Evolutionary conservation across 1,140 invertebrate genomes (phyloP).

Genomic region (Gonioctena quinquepunctata): DNA sequence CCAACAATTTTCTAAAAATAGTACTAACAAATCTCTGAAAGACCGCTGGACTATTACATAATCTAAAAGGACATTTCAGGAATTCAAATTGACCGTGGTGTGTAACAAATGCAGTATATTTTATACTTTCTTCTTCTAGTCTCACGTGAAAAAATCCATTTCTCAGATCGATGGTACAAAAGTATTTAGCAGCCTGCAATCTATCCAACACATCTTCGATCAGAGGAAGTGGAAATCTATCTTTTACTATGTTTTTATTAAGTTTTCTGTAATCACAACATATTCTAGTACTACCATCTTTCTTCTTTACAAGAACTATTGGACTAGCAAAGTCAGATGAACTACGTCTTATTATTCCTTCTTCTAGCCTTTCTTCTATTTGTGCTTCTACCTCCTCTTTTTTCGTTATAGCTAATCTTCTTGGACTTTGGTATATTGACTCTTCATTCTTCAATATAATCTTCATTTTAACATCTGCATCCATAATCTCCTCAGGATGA

Average conservation of each 20-base stretch:
- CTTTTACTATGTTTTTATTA: constrained; percentile 51
- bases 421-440: constrained; percentile 30
- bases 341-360: constrained; percentile 39
- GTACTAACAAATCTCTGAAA: constrained; percentile 34
- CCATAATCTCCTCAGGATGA: not conserved
- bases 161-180: constrained; percentile 44
- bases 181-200: constrained; percentile 31
- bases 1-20: constrained; percentile 40
- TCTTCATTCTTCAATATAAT: constrained; percentile 27
- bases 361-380: constrained; percentile 29
- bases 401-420: constrained; percentile 17
- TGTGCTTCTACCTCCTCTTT: constrained; percentile 24
- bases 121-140: constrained; percentile 35
- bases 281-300: constrained; percentile 49
- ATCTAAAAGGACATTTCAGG: constrained; percentile 38
- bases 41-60: constrained; percentile 30
- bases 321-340: constrained; percentile 56
- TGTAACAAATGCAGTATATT: constrained; percentile 43
- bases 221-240: constrained; percentile 43
- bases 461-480: not conserved
- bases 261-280: constrained; percentile 60
- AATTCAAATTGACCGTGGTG: constrained; percentile 42
- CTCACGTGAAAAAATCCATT: constrained; percentile 51
- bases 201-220: constrained; percentile 39
- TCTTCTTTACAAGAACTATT: constrained; percentile 57